phyloP scores from a whole-genome alignment of 64 coral and sea anemone species.

The Dendrophyllia cribrosa region DNA sequence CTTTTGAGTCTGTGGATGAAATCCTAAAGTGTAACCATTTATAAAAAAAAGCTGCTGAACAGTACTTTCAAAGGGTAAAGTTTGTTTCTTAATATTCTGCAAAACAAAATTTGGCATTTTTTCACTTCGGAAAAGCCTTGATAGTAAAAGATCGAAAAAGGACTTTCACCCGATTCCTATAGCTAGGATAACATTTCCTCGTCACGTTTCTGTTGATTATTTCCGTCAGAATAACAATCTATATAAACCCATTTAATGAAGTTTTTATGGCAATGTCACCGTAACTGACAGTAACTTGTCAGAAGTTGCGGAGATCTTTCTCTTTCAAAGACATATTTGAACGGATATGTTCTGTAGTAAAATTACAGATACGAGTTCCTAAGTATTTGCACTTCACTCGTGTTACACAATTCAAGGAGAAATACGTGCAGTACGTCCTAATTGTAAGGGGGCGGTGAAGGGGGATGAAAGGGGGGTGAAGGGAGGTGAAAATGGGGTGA shows the following conservation, averaged over 20 bases:
- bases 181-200: not conserved
- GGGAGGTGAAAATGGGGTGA: too few species aligned
- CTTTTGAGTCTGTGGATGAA: too few species aligned
- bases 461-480: too few species aligned
- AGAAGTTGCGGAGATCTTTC: not conserved
- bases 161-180: too few species aligned
- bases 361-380: not conserved
- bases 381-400: not conserved
- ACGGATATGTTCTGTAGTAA: not conserved
- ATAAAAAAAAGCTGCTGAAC: not conserved
- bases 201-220: not conserved
- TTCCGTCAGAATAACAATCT: not conserved
- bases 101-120: too few species aligned
- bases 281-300: not conserved
- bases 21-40: too few species aligned
- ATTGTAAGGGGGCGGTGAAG: too few species aligned
- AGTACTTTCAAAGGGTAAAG: too few species aligned
- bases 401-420: not conserved
- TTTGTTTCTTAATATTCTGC: too few species aligned
- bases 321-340: not conserved
- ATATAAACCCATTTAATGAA: slow-evolving; percentile 41
- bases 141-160: too few species aligned
- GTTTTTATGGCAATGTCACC: not conserved
- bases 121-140: too few species aligned
- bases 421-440: not conserved